phyloP scores from a whole-genome alignment of 2,113 vertebrate species.

The Oophaga pumilio region DNA sequence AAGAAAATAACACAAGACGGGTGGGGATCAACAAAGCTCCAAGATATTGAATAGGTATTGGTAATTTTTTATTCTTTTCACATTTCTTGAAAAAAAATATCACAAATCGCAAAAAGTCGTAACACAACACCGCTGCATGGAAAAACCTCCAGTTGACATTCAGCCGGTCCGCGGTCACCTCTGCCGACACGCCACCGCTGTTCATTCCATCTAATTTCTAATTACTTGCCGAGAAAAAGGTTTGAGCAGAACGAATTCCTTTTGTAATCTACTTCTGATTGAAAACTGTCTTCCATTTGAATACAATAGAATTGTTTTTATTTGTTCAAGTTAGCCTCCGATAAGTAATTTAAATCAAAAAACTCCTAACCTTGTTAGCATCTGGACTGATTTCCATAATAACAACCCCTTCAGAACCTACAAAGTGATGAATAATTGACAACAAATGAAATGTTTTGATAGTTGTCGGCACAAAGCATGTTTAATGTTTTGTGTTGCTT shows the following conservation, averaged over 20 bases:
- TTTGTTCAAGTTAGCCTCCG: conserved; percentile 79
- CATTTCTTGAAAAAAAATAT: too few relatives aligned
- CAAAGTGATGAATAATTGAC: conserved; percentile 99
- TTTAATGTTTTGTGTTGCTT: conserved; percentile 98
- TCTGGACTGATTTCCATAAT: conserved; percentile 98
- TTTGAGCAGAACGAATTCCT: conserved; percentile 68
- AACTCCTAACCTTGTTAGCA: conserved; percentile 96
- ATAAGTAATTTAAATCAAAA: conserved; percentile 88
- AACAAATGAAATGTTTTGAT: conserved; percentile 99
- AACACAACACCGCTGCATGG: background rate
- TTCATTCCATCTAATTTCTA: conserved; percentile 54
- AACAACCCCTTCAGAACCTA: conserved; percentile 97
- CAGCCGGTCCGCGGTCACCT: conserved; percentile 25
- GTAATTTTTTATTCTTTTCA: too few relatives aligned
- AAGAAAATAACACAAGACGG: background rate
- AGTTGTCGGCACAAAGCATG: conserved; percentile 89
- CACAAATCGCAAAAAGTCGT: background rate
- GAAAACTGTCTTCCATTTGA: conserved; percentile 72
- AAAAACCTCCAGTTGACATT: conserved; percentile 22
- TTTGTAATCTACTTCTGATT: conserved; percentile 78
- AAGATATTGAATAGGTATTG: too few relatives aligned
- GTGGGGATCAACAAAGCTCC: background rate
- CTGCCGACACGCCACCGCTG: conserved; percentile 58
- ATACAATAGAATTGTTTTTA: conserved; percentile 70
- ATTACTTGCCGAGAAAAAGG: conserved; percentile 51